phyloP scores from a whole-genome alignment of 1,140 invertebrate genomes.

The Aethina tumida region DNA sequence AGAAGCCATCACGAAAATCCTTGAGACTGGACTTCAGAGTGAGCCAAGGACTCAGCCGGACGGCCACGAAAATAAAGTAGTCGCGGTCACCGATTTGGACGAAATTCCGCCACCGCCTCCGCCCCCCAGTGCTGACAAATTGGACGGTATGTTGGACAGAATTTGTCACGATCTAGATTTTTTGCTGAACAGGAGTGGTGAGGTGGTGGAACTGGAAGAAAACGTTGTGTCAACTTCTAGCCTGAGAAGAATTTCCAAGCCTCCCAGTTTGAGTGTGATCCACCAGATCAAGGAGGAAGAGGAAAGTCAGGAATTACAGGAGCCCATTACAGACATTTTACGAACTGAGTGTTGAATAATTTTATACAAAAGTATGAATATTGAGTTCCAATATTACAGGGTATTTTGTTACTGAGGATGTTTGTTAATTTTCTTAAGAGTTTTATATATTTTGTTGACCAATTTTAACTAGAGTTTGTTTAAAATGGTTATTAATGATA shows the following conservation, averaged over 20 bases:
- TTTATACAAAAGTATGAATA: too few relatives aligned
- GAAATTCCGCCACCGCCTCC: constrained; percentile 1
- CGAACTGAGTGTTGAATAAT: constrained; percentile 26
- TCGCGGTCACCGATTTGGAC: constrained; percentile 9
- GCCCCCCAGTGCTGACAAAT: constrained; percentile 16
- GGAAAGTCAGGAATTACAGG: constrained; percentile 20
- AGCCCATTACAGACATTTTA: constrained; percentile 23
- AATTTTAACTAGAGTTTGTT: too few relatives aligned
- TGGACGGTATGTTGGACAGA: constrained; percentile 31
- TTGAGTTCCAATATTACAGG: constrained; percentile 3
- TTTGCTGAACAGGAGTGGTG: constrained; percentile 26
- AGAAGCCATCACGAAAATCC: constrained; percentile 15
- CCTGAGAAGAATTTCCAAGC: constrained; percentile 19
- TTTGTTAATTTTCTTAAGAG: too few relatives aligned
- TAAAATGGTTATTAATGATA: too few relatives aligned
- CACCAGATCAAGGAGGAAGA: constrained; percentile 22
- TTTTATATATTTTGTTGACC: too few relatives aligned
- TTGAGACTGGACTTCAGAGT: constrained; percentile 9
- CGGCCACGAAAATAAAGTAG: constrained; percentile 20
- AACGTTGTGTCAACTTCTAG: constrained; percentile 6
- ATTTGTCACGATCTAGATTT: constrained; percentile 33
- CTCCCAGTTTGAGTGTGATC: constrained; percentile 19
- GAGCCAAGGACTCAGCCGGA: constrained; percentile 20
- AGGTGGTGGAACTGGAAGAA: constrained; percentile 7
- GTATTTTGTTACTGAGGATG: too few relatives aligned